Conservation (phyloP, 2,797 vertebrate genomes). For the Chiloscyllium punctatum region DNA sequence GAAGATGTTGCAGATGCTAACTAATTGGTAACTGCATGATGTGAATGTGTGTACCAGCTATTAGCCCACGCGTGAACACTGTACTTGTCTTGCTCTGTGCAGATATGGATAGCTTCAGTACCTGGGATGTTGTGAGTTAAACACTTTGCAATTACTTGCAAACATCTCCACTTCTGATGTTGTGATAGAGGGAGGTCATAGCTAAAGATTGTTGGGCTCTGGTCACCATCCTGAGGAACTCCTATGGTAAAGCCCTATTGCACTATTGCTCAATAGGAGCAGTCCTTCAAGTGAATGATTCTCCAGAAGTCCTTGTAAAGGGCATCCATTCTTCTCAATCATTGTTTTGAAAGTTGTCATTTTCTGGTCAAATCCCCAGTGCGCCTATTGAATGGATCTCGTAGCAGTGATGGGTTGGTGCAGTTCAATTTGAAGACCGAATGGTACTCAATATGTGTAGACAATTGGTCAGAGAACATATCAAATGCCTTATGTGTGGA, state of each 20-base stretch:
- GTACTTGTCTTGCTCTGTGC: not conserved
- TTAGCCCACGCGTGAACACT: not conserved
- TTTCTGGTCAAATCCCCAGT: slow-evolving; percentile 54
- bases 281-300: not conserved
- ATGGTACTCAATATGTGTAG: slow-evolving; percentile 63
- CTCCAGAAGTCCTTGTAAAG: not conserved
- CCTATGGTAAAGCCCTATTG: no score
- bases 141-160: not conserved
- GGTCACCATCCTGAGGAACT: not conserved
- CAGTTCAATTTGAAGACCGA: slow-evolving; percentile 57
- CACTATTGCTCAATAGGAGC: not conserved
- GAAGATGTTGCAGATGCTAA: not conserved
- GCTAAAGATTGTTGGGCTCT: not conserved
- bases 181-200: not conserved
- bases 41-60: not conserved
- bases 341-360: not conserved
- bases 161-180: not conserved
- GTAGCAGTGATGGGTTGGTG: slow-evolving; percentile 52
- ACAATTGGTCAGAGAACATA: slow-evolving; percentile 62
- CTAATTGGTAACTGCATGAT: not conserved
- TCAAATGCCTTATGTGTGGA: slow-evolving; percentile 67
- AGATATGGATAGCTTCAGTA: not conserved
- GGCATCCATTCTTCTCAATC: not conserved
- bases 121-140: not conserved
- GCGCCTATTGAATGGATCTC: slow-evolving; percentile 56